Evolutionary conservation across 2,888 invertebrate genomes (phyloP).

Genomic region (Ochropleura leucogaster): DNA sequence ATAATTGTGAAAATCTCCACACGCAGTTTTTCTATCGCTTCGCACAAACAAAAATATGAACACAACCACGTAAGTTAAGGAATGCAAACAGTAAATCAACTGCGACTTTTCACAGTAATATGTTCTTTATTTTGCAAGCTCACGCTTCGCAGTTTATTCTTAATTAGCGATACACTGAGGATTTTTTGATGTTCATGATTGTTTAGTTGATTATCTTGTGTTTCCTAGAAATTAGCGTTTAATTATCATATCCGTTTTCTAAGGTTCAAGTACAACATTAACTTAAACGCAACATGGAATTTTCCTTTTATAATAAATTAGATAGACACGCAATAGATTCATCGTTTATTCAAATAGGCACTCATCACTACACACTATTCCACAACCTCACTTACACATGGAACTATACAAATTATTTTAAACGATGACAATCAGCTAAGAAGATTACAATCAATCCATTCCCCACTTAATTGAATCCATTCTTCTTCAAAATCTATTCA

Average conservation of each 20-base stretch:
- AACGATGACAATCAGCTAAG: conserved; percentile 31
- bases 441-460: conserved; percentile 46
- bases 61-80: background rate
- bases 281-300: background rate
- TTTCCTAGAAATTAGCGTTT: conserved; percentile 28
- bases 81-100: conserved; percentile 48
- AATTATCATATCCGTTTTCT: conserved; percentile 44
- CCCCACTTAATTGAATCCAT: conserved; percentile 47
- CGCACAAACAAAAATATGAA: background rate
- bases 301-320: conserved; percentile 3
- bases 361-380: background rate
- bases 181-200: conserved; percentile 20
- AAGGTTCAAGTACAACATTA: conserved; percentile 10
- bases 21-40: conserved; percentile 7
- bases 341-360: background rate
- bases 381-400: conserved; percentile 16
- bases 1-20: background rate
- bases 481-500: conserved; percentile 46
- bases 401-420: conserved; percentile 32
- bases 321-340: background rate
- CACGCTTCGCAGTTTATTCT: conserved; percentile 42
- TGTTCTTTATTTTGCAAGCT: conserved; percentile 48
- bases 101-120: conserved; percentile 57
- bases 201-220: conserved; percentile 42
- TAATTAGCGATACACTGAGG: conserved; percentile 54